Percentiles rank a stretch among this genome's conserved stretches.
These are phyloP conservation scores for Amblyopsis hoosieri DNA, from an alignment of 2,797 vertebrate species.

Conservation along the genomic window DNA sequence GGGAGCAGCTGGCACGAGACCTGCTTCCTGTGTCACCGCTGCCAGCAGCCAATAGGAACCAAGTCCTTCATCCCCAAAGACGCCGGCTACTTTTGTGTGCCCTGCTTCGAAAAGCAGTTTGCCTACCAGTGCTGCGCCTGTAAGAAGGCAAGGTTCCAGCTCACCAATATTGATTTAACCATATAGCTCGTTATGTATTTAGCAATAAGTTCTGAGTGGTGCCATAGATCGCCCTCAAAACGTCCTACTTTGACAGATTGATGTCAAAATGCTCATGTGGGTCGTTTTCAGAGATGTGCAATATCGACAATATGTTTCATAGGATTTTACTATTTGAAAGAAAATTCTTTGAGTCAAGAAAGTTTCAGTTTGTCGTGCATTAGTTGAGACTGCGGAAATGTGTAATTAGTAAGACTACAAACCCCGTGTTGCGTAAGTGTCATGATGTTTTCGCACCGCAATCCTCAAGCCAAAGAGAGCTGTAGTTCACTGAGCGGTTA, in stretches of 20 bases:
- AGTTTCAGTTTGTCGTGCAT: too few species aligned
- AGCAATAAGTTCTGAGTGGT: slow-evolving; percentile 19
- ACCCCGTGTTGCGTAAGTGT: too few species aligned
- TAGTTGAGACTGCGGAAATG: too few species aligned
- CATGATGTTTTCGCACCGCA: too few species aligned
- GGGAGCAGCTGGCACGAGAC: slow-evolving; percentile 97
- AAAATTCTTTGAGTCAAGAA: too few species aligned
- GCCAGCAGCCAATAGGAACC: slow-evolving; percentile 91
- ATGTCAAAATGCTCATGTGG: too few species aligned
- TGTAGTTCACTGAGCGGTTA: too few species aligned
- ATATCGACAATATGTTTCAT: too few species aligned
- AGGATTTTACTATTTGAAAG: too few species aligned
- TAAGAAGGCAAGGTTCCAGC: slow-evolving; percentile 86
- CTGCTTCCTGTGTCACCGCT: slow-evolving; percentile 93
- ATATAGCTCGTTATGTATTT: neutral
- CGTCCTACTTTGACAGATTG: neutral
- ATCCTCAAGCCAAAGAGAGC: too few species aligned
- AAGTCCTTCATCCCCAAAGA: slow-evolving; percentile 95
- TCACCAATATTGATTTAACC: neutral
- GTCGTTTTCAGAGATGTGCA: too few species aligned
- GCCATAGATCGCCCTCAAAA: slow-evolving; percentile 31
- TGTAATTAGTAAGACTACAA: too few species aligned
- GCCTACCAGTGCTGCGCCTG: slow-evolving; percentile 91
- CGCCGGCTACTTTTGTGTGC: slow-evolving; percentile 87
- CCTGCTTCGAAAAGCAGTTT: slow-evolving; percentile 95